Evolutionary conservation across 2,113 vertebrate genomes (phyloP).

Genomic region (Pongo abelii): DNA sequence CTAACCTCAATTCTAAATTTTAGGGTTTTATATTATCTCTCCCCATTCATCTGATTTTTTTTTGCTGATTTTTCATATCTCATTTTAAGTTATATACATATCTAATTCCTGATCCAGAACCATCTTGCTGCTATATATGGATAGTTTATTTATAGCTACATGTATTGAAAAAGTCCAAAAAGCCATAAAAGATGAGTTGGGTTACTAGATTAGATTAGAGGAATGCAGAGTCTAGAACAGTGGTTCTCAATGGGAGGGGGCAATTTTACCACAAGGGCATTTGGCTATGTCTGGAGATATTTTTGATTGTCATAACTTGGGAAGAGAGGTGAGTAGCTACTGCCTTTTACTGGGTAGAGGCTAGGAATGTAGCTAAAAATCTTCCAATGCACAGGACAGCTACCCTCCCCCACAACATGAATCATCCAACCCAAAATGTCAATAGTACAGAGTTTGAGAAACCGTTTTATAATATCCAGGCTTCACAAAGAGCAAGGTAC

Average conservation of each 20-base stretch:
- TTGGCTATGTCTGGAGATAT: background rate
- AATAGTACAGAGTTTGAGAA: background rate
- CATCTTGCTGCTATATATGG: background rate
- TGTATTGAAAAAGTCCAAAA: background rate
- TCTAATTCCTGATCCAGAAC: background rate
- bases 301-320: background rate
- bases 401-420: background rate
- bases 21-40: background rate
- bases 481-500: background rate
- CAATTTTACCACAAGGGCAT: background rate
- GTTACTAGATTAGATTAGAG: background rate
- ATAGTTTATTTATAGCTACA: background rate
- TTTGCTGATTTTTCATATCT: background rate
- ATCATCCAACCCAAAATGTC: background rate
- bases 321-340: fast-evolving
- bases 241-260: background rate
- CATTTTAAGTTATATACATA: background rate
- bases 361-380: background rate
- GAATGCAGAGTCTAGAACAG: background rate
- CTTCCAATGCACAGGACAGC: background rate
- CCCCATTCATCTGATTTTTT: background rate
- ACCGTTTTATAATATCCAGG: background rate
- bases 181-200: background rate
- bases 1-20: background rate
- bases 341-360: background rate